Percentiles rank a stretch among this genome's conserved stretches.
Evolutionary conservation across 2,888 invertebrate genomes (phyloP).

Genomic region (Pammene aurita): DNA sequence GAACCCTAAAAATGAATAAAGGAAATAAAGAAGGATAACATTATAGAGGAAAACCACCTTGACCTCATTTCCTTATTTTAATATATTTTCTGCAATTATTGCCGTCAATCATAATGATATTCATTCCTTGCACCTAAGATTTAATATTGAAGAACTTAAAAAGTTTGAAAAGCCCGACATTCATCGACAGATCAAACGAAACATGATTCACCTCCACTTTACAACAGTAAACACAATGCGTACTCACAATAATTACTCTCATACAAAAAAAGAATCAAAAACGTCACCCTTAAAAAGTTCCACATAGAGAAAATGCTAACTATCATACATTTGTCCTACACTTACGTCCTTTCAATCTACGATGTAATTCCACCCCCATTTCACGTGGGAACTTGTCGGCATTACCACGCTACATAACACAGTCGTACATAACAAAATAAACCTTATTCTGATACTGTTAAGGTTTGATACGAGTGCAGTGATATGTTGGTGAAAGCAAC

Average conservation of each 20-base stretch:
- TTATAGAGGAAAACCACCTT: too few species aligned
- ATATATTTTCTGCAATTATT: too few species aligned
- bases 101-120: too few species aligned
- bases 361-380: conserved; percentile 18
- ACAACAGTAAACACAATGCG: conserved; percentile 22
- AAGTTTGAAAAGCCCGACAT: background rate
- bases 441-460: background rate
- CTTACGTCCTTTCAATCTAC: background rate
- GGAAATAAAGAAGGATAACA: too few species aligned
- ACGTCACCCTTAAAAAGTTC: conserved; percentile 11
- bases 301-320: background rate
- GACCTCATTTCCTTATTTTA: too few species aligned
- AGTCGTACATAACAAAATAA: background rate
- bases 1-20: too few species aligned
- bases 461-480: background rate
- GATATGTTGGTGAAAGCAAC: conserved; percentile 10
- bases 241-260: conserved; percentile 25
- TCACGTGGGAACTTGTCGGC: conserved; percentile 18
- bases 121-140: too few species aligned
- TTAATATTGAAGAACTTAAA: background rate
- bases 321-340: background rate
- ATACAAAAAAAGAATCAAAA: conserved; percentile 21
- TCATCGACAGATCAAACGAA: conserved; percentile 17
- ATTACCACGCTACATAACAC: background rate
- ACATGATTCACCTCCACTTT: conserved; percentile 27